Percentiles rank a stretch among this genome's conserved stretches.
Evolutionary conservation across 2,113 vertebrate genomes (phyloP).

Genomic region (Anas platyrhynchos): DNA sequence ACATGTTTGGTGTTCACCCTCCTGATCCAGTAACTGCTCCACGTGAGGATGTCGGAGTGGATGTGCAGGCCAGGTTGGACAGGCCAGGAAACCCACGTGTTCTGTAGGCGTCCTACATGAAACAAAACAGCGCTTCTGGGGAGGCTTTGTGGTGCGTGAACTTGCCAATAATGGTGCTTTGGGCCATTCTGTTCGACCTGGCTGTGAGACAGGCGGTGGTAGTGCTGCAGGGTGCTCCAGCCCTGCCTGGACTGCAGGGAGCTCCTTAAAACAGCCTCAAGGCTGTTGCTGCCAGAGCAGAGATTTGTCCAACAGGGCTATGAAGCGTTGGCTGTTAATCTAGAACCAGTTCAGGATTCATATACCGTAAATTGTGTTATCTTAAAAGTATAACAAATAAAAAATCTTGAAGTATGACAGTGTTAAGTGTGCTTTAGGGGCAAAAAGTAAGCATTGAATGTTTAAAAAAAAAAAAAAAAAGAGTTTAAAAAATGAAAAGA

Average conservation of each 20-base stretch:
- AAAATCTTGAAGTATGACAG: background rate
- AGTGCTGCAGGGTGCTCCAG: background rate
- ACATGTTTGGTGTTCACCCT: background rate
- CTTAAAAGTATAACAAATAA: background rate
- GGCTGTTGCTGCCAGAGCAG: background rate
- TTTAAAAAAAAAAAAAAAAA: too few species aligned
- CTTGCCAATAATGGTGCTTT: background rate
- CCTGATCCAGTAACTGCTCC: background rate
- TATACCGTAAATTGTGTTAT: background rate
- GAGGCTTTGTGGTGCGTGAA: background rate
- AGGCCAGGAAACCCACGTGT: background rate
- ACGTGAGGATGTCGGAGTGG: background rate
- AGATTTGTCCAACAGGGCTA: background rate
- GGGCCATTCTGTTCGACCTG: accelerated
- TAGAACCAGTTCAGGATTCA: background rate
- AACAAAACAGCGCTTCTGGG: background rate
- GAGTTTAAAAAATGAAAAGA: too few species aligned
- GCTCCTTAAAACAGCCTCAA: background rate
- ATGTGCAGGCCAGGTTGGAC: background rate
- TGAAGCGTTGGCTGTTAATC: background rate
- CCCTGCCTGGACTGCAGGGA: background rate
- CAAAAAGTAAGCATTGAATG: background rate
- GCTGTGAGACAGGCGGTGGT: background rate
- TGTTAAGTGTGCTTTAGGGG: background rate
- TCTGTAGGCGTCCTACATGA: background rate